Conservation (phyloP, 2,888 invertebrate genomes). For the Lamproptera curius region DNA sequence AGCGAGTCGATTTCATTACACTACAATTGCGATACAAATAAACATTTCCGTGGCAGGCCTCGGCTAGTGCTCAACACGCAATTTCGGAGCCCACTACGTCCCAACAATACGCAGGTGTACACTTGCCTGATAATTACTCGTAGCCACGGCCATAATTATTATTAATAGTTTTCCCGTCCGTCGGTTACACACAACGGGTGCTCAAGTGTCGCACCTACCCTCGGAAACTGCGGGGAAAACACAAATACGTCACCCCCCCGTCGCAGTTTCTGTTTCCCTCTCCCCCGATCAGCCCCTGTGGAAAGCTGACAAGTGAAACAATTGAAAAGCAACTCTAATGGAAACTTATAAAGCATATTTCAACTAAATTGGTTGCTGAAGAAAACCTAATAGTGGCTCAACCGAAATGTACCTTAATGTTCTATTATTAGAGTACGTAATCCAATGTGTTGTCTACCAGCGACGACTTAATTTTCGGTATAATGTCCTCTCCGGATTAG, state of each 20-base stretch:
- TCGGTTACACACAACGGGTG: constrained; percentile 49
- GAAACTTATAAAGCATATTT: constrained; percentile 54
- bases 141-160: constrained; percentile 50
- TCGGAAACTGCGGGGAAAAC: constrained; percentile 54
- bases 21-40: constrained; percentile 13
- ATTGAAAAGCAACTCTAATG: constrained; percentile 64
- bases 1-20: not conserved
- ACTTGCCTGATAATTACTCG: constrained; percentile 35
- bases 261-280: constrained; percentile 28
- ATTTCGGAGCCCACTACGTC: not conserved
- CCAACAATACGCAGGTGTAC: constrained; percentile 18
- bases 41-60: constrained; percentile 3
- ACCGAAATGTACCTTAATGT: constrained; percentile 51
- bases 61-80: not conserved
- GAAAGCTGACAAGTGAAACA: constrained; percentile 74
- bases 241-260: constrained; percentile 50
- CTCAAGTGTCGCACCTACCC: constrained; percentile 53
- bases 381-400: constrained; percentile 40
- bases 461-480: constrained; percentile 60
- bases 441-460: constrained; percentile 42
- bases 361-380: constrained; percentile 50
- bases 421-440: constrained; percentile 43
- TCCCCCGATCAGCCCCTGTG: constrained; percentile 49
- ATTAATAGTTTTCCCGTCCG: constrained; percentile 63
- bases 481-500: constrained; percentile 72